Conservation (phyloP, 2,797 vertebrate genomes). For the Poecilia wingei region DNA sequence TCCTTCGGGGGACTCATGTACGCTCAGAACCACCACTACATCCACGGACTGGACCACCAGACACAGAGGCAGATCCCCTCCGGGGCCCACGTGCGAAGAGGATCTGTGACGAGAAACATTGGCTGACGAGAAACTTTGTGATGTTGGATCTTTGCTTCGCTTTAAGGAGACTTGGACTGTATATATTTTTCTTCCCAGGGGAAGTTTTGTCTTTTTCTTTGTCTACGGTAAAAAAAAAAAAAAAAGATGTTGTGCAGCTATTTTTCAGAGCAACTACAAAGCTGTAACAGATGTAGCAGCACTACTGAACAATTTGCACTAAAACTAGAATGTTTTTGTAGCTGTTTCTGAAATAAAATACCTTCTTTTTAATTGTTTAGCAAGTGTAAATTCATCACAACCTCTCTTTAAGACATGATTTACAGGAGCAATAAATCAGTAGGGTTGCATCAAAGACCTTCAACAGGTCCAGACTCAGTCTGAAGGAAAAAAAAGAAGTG, state of each 20-base stretch:
- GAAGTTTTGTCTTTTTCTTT: neutral
- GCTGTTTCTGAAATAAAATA: neutral
- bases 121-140: slow-evolving; percentile 24
- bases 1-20: slow-evolving; percentile 77
- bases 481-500: neutral
- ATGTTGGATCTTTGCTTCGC: slow-evolving; percentile 1
- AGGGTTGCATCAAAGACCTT: neutral
- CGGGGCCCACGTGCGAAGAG: neutral
- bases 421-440: neutral
- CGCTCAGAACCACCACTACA: slow-evolving; percentile 42
- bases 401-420: neutral
- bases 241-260: neutral
- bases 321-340: neutral
- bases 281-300: neutral
- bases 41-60: slow-evolving; percentile 7
- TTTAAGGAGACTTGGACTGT: neutral
- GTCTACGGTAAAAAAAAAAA: slow-evolving; percentile 5
- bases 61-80: neutral
- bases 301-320: slow-evolving; percentile 59
- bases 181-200: neutral
- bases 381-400: neutral
- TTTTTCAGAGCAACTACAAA: neutral
- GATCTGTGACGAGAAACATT: slow-evolving; percentile 11
- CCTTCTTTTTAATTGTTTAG: neutral
- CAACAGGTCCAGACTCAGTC: slow-evolving; percentile 5